These are phyloP conservation scores for Julus scandinavius DNA, from an alignment of 2,888 invertebrate genomes.

Conservation along the genomic window DNA sequence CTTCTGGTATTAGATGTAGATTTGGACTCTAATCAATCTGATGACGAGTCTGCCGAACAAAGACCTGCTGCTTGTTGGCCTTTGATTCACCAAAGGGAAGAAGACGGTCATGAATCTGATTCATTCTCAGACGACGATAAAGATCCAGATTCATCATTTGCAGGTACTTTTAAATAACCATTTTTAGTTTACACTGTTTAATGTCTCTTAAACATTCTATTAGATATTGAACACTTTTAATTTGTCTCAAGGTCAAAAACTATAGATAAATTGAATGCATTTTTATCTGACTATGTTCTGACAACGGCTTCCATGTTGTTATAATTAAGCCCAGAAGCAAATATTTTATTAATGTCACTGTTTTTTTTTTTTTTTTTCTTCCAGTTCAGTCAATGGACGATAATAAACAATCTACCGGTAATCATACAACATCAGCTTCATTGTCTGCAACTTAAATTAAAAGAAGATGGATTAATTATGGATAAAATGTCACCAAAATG, in stretches of 20 bases:
- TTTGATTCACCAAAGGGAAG: background rate
- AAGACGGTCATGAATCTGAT: background rate
- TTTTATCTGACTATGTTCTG: too few species aligned
- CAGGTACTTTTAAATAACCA: background rate
- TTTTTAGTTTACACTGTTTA: too few species aligned
- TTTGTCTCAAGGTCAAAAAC: too few species aligned
- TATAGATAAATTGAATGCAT: too few species aligned
- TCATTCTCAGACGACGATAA: conserved; percentile 28
- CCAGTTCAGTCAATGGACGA: background rate
- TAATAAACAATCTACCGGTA: background rate
- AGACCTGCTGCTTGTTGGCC: conserved; percentile 6
- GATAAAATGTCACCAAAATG: background rate
- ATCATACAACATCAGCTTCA: background rate
- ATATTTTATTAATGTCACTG: background rate
- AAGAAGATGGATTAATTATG: background rate
- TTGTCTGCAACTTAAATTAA: background rate
- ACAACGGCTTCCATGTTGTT: too few species aligned
- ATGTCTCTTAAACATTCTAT: too few species aligned
- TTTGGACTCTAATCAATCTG: conserved; percentile 20
- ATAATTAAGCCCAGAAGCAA: too few species aligned
- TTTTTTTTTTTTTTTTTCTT: background rate
- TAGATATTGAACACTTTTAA: too few species aligned
- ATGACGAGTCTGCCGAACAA: conserved; percentile 13
- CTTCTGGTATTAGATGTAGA: background rate
- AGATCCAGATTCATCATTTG: background rate